Conservation (phyloP, 1,140 invertebrate genomes). For the Coptotermes formosanus region DNA sequence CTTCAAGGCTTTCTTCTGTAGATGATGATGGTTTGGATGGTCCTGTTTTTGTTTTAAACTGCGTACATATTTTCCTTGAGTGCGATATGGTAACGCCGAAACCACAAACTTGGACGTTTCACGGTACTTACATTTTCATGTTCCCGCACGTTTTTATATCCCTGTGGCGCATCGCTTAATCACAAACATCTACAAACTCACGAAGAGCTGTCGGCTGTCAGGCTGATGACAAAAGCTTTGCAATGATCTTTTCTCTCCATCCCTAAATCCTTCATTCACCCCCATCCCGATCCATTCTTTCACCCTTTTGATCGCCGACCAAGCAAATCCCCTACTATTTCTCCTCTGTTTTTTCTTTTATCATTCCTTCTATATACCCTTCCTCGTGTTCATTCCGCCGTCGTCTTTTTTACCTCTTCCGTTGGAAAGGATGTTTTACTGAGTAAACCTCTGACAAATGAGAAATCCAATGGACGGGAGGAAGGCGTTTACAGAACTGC, state of each 20-base stretch:
- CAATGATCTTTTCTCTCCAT: neutral
- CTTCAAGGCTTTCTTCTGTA: too few species aligned
- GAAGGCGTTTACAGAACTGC: too few species aligned
- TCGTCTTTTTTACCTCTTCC: neutral
- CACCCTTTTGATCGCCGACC: neutral
- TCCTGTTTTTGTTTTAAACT: neutral
- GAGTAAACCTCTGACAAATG: neutral
- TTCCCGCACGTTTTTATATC: neutral
- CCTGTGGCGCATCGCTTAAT: neutral
- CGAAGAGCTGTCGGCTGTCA: constrained; percentile 2
- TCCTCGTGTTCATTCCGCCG: neutral
- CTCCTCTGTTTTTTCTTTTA: neutral
- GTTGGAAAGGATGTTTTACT: neutral
- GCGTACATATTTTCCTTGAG: neutral
- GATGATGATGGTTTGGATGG: too few species aligned
- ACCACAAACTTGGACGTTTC: neutral
- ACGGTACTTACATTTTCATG: neutral
- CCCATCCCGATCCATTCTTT: neutral
- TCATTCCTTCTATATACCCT: neutral
- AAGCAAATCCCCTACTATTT: neutral
- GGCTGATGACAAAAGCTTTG: constrained; percentile 4
- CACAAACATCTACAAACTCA: neutral
- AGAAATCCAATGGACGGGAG: too few species aligned
- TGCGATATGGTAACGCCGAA: neutral
- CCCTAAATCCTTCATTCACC: neutral